Base-by-base conservation (phyloP, 2,797 vertebrate genomes). In the Cirrhinus molitorella region DNA sequence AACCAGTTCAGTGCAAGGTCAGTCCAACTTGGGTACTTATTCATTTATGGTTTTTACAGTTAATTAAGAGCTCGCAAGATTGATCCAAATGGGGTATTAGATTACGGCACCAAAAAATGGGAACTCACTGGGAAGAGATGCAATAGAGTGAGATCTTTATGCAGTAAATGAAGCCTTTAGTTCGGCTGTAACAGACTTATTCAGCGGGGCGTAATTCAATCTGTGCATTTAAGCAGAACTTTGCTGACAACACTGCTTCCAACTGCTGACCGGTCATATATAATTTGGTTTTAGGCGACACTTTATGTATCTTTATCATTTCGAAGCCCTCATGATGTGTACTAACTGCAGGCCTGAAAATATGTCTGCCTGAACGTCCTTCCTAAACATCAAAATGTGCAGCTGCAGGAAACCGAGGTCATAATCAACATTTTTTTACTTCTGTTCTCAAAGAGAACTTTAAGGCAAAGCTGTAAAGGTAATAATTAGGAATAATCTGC, bases 161-260 rank as follows among this genome's bases (percentile, higher is more conserved):
- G n/a, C 14, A 11, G 47, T 51, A 82, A 82, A 65, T 81, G 45
- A 81, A 34, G 43, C 28, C 45, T 43, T 74, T 47, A 65, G n/a
- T 79, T 79, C 8, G 37, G 45, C 61, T 79, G 21, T 53, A 66
- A 53, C 71, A 65, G 14, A 66, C 34, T 40, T 65, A 65, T 63
- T 73, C 80, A 74, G 80, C 4, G 11, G 45, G 63, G 74, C 7
- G n/a, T 40, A 81, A 74, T 79, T 59, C 73, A 74, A 59, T 70
- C 74, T 82, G 74, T 72, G 43, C 75, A 74, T 75, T 66, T 84
- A 47, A 70, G 61, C 74, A 85, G 59, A 71, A 82, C 80, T 72
- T 70, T 85, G 79, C 79, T 72, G 79, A 67, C 57, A 34, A 43
- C 45, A 80, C 71, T 53, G 3, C 23, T 13, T 21, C 43, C 72